Evolutionary conservation across 2,888 invertebrate genomes (phyloP), one percentile per base, ranked within the genome.

Genomic region (Drosophila acutilabella): DNA sequence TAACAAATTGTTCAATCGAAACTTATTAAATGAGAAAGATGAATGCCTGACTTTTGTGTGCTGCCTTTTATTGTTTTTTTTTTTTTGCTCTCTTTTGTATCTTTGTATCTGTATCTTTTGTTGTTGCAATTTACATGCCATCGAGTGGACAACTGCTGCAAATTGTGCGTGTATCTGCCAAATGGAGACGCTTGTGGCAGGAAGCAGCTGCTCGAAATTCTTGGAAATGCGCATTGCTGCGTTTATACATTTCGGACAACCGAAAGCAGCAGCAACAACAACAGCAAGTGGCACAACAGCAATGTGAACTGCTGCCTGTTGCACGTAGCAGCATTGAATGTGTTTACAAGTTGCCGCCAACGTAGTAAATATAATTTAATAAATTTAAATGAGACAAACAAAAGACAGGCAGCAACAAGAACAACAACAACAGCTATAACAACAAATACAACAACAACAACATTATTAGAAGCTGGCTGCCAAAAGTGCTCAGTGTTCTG

Each of bases 151-250:
- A 80, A 78, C 65, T 72, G 81, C 54, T 30, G 64, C 74, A 74
- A 78, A 74, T 61, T 85, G 81, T 84, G 81, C 86, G 86, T 85
- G 73, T 45, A 50, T 53, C 11, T 36, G 36, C 26, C 14, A 36
- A 68, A 44, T 40, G 67, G 45, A 47, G 61, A 14, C 18, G 61
- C n/a, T 64, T 33, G 61, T 67, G 76, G 64, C 68, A 85, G 85
- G 89, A 85, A 85, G 89, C 85, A 85, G 85, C 85, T 89, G 85
- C 89, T 88, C 74, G 77, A 85, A 85, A 81, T 85, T 89, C 89
- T 85, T 75, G 77, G 85, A 85, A 85, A 75, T 80, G 57, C 61
- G 53, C 68, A 74, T 50, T 65, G 73, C 64, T 62, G 66, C 64
- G 58, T 79, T 75, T 69, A 61, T 76, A 66, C 47, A 38, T 62